Conservation (phyloP, 2,113 vertebrate species). For the Sturnira hondurensis region DNA sequence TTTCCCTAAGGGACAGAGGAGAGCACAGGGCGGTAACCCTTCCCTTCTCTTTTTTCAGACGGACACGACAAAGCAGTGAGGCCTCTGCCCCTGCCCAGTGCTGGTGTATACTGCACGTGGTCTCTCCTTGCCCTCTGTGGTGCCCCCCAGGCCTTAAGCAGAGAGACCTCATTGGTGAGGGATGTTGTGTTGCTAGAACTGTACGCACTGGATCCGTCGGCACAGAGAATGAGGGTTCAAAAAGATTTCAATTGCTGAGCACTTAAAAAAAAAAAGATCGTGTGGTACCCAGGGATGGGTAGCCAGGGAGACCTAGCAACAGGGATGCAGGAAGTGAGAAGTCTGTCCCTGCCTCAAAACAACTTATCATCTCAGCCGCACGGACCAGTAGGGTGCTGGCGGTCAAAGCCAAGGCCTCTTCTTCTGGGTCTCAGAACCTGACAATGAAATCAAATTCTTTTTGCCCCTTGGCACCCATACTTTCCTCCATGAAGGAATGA, state of each 20-base stretch:
- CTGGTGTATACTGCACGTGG: background rate
- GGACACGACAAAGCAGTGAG: background rate
- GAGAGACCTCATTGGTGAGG: background rate
- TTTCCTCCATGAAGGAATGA: background rate
- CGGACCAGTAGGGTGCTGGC: background rate
- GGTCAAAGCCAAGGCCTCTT: background rate
- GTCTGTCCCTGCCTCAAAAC: background rate
- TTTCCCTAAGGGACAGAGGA: background rate
- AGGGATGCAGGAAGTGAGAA: background rate
- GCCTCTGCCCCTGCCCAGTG: background rate
- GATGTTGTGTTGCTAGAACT: background rate
- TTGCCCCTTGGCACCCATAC: background rate
- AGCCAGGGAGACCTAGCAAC: background rate
- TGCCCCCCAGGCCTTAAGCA: background rate
- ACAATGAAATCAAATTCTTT: background rate
- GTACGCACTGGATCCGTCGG: background rate
- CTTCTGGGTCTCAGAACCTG: background rate
- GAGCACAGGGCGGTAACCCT: background rate
- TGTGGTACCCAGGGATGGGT: background rate
- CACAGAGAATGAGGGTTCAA: background rate
- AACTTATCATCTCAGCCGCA: accelerated
- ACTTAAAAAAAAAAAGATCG: background rate
- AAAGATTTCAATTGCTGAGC: background rate
- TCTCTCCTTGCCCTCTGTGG: background rate
- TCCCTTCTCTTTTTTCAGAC: background rate